Evolutionary conservation across 2,888 invertebrate genomes (phyloP).

Genomic region (Craniophora ligustri): DNA sequence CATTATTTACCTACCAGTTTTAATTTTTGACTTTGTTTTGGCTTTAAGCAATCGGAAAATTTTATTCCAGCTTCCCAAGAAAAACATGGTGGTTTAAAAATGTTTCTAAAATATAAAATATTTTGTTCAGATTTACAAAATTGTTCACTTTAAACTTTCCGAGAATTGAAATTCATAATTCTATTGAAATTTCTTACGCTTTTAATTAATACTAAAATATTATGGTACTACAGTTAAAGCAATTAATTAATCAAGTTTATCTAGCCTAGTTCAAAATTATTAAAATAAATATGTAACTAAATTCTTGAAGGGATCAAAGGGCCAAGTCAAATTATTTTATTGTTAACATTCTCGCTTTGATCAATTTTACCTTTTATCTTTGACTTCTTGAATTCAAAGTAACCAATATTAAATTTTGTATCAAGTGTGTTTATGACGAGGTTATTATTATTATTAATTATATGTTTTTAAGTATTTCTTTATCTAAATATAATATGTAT

Average conservation of each 20-base stretch:
- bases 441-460: no score
- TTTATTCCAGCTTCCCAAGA: no score
- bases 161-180: no score
- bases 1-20: not conserved
- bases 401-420: not conserved
- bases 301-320: not conserved
- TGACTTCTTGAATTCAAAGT: not conserved
- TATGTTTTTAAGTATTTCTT: no score
- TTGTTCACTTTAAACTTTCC: no score
- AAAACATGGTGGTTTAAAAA: no score
- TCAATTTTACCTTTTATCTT: conserved; percentile 10
- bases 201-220: not conserved
- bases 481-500: no score
- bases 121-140: not conserved
- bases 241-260: not conserved
- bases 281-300: not conserved
- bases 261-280: not conserved
- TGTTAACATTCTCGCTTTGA: conserved; percentile 4
- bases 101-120: not conserved
- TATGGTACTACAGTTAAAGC: not conserved
- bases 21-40: not conserved
- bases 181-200: not conserved
- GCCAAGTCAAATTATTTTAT: conserved; percentile 5
- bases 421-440: not conserved
- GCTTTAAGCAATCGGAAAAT: not conserved